Evolutionary conservation across 2,797 vertebrate genomes (phyloP).

Genomic region (Spheniscus humboldti): DNA sequence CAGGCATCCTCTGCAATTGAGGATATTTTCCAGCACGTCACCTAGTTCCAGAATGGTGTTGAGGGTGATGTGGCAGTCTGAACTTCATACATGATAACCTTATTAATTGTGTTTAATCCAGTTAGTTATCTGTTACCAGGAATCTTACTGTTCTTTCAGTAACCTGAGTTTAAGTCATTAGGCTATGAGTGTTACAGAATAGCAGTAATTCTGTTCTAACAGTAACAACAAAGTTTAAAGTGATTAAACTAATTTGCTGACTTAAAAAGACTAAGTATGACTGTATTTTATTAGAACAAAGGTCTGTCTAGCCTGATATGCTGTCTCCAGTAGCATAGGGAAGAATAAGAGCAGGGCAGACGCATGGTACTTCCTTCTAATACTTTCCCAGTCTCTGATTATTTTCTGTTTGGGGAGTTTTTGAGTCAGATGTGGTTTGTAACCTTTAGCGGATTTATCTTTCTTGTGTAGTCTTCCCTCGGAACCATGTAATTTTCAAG

Average conservation of each 20-base stretch:
- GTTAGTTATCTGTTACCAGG: not conserved
- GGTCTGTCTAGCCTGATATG: not conserved
- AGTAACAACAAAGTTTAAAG: not conserved
- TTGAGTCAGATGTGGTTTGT: not conserved
- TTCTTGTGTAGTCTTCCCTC: not conserved
- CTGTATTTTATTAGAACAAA: not conserved
- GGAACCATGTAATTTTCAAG: not conserved
- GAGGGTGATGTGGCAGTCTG: not conserved
- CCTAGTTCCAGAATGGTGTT: not conserved
- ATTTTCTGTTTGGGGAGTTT: not conserved
- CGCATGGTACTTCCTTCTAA: not conserved
- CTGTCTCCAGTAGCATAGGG: not conserved
- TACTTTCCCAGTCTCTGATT: not conserved
- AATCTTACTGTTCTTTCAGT: not conserved
- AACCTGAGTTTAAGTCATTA: not conserved
- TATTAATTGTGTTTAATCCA: not conserved
- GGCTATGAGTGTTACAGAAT: not conserved
- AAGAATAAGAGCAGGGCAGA: not conserved
- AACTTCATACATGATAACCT: not conserved
- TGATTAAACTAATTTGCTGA: not conserved
- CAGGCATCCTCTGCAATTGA: not conserved
- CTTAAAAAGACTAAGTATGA: not conserved
- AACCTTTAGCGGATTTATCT: not conserved
- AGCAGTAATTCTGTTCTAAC: not conserved
- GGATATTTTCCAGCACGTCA: not conserved